Base-by-base conservation (phyloP, 2,888 invertebrate species). In the Gisinianus flammeolus region DNA sequence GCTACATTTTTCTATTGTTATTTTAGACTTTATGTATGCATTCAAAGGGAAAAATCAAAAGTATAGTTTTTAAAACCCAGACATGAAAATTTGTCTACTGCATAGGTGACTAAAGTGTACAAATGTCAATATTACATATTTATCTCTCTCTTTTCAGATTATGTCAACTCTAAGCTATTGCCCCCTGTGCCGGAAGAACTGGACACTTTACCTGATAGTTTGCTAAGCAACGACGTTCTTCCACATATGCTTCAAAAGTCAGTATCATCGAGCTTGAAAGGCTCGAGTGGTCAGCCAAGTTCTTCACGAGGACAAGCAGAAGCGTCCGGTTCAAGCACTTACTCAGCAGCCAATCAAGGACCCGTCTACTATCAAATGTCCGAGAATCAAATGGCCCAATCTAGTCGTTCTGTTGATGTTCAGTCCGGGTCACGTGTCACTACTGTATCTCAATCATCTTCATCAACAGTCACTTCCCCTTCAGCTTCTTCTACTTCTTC, bases 121-220 rank as follows among this genome's bases (percentile, higher is more conserved):
- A n/a, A n/a, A n/a, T n/a, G n/a, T n/a, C n/a, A n/a, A n/a, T n/a
- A n/a, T n/a, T n/a, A n/a, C n/a, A n/a, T 44, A 10, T 44, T 44
- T 10, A 44, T 44, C 44, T 56, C 16, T 3, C 5, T 58, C 56
- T 52, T 56, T 75, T 19, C 68, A 84, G 84, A 84, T 79, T 84
- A 82, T 71, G 82, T 83, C n/a, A 83, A 79, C 80, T 80, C 83
- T n/a, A 84, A 83, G 70, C 22, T 26, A n/a, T 66, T 82, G 70
- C 83, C 84, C 22, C 81, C 83, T 19, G 84, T 84, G 52, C 84
- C 84, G 24, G 84, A 84, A 79, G 84, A 83, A 73, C 64, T 83
- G 58, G 84, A 84, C 19, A 79, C 64, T 68, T 79, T 81, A 26
- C 81, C 82, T 4, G 83, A 82, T 62, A 78, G 69, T 68, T 66